These are phyloP conservation scores for Plutella xylostella DNA, from an alignment of 2,888 invertebrate species.

Conservation along the genomic window DNA sequence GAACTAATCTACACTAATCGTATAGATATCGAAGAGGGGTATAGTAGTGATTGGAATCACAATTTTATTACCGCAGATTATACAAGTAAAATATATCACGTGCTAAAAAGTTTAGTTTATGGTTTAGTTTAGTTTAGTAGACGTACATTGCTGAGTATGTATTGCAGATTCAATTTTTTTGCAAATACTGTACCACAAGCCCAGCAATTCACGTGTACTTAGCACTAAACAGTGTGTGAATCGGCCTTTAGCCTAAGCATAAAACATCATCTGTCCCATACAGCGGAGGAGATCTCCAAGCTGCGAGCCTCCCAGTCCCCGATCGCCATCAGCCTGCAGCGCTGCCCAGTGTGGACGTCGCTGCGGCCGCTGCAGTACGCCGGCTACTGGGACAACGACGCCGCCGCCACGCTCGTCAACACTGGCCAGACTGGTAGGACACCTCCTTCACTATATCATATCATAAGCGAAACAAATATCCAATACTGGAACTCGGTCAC, in stretches of 20 bases:
- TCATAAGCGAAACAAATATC: too few species aligned
- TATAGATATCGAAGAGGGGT: too few species aligned
- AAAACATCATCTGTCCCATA: conserved; percentile 10
- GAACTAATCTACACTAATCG: too few species aligned
- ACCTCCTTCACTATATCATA: too few species aligned
- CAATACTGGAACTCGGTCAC: too few species aligned
- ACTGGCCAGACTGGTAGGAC: conserved; percentile 77
- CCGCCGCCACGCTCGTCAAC: conserved; percentile 70
- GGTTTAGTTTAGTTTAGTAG: too few species aligned
- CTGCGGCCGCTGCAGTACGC: conserved; percentile 70
- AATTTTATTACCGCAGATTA: too few species aligned
- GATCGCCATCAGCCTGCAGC: conserved; percentile 62
- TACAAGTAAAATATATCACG: not conserved
- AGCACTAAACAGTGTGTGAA: too few species aligned
- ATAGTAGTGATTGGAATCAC: too few species aligned
- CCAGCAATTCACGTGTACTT: too few species aligned
- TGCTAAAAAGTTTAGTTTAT: not conserved
- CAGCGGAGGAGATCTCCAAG: conserved; percentile 59
- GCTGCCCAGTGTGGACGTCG: conserved; percentile 55
- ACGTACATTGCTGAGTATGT: not conserved
- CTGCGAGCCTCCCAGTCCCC: conserved; percentile 72
- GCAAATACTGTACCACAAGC: too few species aligned
- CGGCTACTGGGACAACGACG: conserved; percentile 70
- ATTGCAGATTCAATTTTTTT: not conserved
- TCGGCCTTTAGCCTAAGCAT: not conserved